These are phyloP conservation scores for Barbus barbus DNA, from an alignment of 2,113 vertebrate genomes.

Conservation along the genomic window DNA sequence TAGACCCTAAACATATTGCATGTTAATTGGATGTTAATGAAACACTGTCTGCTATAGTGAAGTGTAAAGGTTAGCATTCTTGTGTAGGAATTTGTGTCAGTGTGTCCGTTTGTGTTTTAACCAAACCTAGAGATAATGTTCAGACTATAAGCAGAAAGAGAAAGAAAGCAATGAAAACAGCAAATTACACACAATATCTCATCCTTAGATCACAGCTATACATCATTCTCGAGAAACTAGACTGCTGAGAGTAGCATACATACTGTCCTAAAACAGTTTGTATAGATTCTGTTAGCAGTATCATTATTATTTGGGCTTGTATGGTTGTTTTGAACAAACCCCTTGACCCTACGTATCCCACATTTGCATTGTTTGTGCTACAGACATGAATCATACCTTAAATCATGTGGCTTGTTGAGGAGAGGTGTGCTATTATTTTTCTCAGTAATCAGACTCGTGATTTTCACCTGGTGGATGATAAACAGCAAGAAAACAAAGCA, in stretches of 20 bases:
- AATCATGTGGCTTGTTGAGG: neutral
- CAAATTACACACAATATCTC: neutral
- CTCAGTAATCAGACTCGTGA: neutral
- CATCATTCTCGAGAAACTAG: neutral
- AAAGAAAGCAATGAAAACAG: neutral
- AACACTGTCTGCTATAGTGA: neutral
- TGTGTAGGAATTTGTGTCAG: neutral
- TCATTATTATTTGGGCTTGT: neutral
- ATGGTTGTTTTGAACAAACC: neutral
- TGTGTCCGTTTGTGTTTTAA: neutral
- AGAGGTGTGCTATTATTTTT: neutral
- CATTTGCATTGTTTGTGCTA: neutral
- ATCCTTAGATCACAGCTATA: neutral
- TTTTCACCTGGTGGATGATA: neutral
- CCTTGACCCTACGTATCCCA: neutral
- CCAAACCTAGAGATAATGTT: neutral
- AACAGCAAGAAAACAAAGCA: neutral
- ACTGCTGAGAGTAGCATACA: neutral
- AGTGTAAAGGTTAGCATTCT: neutral
- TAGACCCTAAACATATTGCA: neutral
- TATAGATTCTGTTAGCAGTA: neutral
- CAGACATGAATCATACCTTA: neutral
- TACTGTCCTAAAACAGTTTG: neutral
- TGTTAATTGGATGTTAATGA: conserved; percentile 7
- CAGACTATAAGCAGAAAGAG: neutral